Base-by-base conservation (phyloP, 2,888 invertebrate species). In the Caenorhabditis sp. region DNA sequence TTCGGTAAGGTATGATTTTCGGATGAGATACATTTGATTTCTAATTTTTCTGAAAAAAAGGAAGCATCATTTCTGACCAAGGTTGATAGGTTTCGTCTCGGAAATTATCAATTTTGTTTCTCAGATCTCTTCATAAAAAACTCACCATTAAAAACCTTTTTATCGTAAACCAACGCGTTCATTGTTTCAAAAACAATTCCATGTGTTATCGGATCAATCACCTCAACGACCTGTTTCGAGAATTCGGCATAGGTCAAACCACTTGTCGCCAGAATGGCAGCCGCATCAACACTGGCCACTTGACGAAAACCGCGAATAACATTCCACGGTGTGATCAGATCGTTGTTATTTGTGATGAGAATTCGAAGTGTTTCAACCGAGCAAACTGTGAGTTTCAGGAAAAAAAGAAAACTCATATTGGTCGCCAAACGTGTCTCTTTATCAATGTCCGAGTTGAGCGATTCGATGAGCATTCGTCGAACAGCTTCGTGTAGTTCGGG, bases 341-440 rank as follows among this genome's bases (percentile, higher is more conserved):
- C 60, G 8, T 19, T 37, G 24, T 79, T 73, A 17, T 59, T 62
- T 3, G 51, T 43, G 8, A 79, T 60, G 6, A 79, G 43, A 53
- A 69, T 70, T 43, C 71, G 61, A 14, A 77, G 49, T 1, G 79
- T 79, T 21, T 79, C 67, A 3, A 65, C 21, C n/a, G 77, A 77
- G 36, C 69, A 66, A 6, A 73, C 73, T 14, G 77, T 69, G 0
- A 79, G 60, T 58, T 79, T 79, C 64, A 79, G 73, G 60, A 76
- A 77, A 23, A 77, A 79, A 4, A 65, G 59, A 50, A 79, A 75
- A 14, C 74, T 70, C n/a, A 72, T 59, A 17, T 67, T 49, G 51
- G 14, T 8, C 37, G 12, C n/a, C 5, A 23, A 2, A 6, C 21
- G n/a, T n/a, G 49, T 36, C 17, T 19, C 27, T 37, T 62, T 57